Evolutionary conservation across 2,113 vertebrate genomes (phyloP).

Genomic region (Myotis yumanensis): DNA sequence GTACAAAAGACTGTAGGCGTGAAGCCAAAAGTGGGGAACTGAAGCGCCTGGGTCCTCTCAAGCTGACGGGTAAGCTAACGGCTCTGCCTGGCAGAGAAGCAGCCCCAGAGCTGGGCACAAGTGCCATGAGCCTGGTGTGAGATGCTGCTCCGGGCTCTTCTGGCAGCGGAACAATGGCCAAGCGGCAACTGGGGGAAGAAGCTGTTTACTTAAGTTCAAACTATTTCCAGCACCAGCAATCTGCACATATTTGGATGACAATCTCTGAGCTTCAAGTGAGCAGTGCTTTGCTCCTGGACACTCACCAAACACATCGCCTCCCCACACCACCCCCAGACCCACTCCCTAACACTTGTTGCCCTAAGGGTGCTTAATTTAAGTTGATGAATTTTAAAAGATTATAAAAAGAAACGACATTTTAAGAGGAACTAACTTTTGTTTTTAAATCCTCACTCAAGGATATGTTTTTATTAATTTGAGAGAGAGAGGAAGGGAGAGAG

Average conservation of each 20-base stretch:
- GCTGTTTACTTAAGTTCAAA: constrained; percentile 82
- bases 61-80: not conserved
- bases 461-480: not conserved
- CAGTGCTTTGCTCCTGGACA: constrained; percentile 80
- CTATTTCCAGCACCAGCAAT: constrained; percentile 85
- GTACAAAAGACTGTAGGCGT: not conserved
- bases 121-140: not conserved
- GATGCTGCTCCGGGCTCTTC: not conserved
- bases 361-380: constrained; percentile 67
- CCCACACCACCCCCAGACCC: constrained; percentile 55
- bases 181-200: constrained; percentile 69
- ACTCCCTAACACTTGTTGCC: constrained; percentile 38
- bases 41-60: not conserved
- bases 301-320: constrained; percentile 75
- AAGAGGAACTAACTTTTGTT: not conserved
- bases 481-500: not conserved
- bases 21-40: not conserved
- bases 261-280: constrained; percentile 81
- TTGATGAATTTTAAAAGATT: constrained; percentile 58
- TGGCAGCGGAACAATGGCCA: constrained; percentile 59
- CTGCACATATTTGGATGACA: constrained; percentile 83
- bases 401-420: constrained; percentile 62
- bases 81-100: not conserved
- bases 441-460: not conserved
- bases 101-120: not conserved